These are phyloP conservation scores for Pygmarrhopalites habei DNA, from an alignment of 1,140 invertebrate genomes.

Conservation along the genomic window DNA sequence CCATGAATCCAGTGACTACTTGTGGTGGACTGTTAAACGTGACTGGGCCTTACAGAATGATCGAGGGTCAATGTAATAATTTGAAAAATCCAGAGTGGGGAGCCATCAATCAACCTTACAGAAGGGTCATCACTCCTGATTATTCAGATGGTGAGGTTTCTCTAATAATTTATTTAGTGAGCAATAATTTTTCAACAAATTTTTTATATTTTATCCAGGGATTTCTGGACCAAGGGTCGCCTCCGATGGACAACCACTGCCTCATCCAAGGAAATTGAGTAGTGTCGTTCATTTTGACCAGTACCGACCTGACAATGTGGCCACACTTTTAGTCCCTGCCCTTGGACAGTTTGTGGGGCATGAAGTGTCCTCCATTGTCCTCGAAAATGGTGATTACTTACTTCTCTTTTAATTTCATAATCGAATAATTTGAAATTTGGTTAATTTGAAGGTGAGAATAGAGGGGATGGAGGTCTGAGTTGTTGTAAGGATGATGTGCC, in stretches of 20 bases:
- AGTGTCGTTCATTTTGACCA: conserved; percentile 3
- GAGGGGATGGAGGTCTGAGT: conserved; percentile 54
- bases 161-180: neutral
- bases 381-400: conserved; percentile 43
- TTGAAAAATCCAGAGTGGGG: conserved; percentile 11
- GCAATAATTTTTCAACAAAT: neutral
- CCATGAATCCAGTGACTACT: neutral
- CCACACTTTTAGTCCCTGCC: conserved; percentile 82
- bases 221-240: conserved; percentile 4
- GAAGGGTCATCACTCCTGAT: conserved; percentile 11
- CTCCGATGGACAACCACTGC: neutral
- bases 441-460: too few relatives aligned
- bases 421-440: too few relatives aligned
- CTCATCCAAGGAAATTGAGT: conserved; percentile 17
- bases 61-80: conserved; percentile 24
- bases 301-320: conserved; percentile 75
- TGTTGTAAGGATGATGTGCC: neutral
- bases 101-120: conserved; percentile 15
- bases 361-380: conserved; percentile 79
- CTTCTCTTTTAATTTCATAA: too few relatives aligned
- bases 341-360: conserved; percentile 96
- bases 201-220: conserved; percentile 1
- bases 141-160: conserved; percentile 17
- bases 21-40: conserved; percentile 5
- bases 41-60: neutral